Evolutionary conservation across 2,888 invertebrate genomes (phyloP).

Genomic region (Lucinisca nassula): DNA sequence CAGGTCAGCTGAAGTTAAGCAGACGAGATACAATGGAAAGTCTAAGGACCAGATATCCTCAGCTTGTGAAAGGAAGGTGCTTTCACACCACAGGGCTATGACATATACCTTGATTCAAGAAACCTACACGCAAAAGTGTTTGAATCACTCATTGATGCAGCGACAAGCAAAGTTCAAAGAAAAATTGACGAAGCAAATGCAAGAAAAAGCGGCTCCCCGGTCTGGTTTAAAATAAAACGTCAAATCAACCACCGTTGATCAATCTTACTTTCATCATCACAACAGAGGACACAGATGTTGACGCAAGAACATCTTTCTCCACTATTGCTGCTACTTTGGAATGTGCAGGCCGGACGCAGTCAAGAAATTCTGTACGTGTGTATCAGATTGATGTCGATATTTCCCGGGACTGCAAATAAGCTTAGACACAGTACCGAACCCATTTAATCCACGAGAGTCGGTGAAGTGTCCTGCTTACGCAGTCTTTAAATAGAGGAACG

Average conservation of each 20-base stretch:
- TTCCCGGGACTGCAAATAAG: constrained; percentile 64
- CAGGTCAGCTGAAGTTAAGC: not conserved
- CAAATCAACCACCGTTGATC: constrained; percentile 56
- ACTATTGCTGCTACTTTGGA: not conserved
- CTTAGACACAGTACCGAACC: constrained; percentile 47
- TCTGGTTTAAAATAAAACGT: constrained; percentile 34
- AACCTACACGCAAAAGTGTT: constrained; percentile 39
- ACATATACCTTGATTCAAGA: constrained; percentile 32
- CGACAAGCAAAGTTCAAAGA: not conserved
- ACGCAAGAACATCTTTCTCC: not conserved
- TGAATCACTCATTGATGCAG: constrained; percentile 42
- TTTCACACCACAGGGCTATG: not conserved
- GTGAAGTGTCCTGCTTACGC: constrained; percentile 66
- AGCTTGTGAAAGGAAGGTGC: constrained; percentile 20
- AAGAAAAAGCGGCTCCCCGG: not conserved
- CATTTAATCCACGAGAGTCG: not conserved
- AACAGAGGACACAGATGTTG: not conserved
- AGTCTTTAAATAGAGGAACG: constrained; percentile 70
- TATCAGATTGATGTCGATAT: constrained; percentile 69
- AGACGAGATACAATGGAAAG: not conserved
- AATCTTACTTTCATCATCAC: constrained; percentile 47
- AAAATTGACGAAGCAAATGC: not conserved
- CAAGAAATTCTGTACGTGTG: not conserved
- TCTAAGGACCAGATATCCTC: constrained; percentile 21
- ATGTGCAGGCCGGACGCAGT: not conserved